A percentile compares a stretch with the other conserved stretches of the same genome.
Evolutionary conservation across 2,113 vertebrate species (phyloP).

Genomic region (Aptenodytes patagonicus): DNA sequence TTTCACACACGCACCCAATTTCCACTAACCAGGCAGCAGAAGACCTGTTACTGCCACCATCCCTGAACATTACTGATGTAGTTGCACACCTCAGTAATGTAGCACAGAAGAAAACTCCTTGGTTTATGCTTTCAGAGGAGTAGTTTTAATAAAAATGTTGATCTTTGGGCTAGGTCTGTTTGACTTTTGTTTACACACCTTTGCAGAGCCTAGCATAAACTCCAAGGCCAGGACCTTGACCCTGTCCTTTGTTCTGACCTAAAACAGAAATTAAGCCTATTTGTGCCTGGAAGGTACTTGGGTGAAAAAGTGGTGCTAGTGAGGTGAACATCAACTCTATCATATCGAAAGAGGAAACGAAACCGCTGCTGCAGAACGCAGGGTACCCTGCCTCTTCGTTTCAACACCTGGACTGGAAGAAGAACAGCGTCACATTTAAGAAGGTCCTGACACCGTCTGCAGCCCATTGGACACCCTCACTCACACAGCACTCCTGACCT

Average conservation of each 20-base stretch:
- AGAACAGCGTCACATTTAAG: not conserved
- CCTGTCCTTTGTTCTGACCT: not conserved
- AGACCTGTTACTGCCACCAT: not conserved
- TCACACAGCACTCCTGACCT: not conserved
- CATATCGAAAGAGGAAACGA: not conserved
- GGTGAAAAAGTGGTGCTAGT: not conserved
- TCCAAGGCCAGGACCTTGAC: not conserved
- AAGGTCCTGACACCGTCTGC: not conserved
- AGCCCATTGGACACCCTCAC: not conserved
- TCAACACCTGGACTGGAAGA: not conserved
- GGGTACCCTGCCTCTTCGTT: not conserved
- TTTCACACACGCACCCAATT: not conserved
- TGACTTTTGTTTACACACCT: not conserved
- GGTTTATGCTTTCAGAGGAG: not conserved
- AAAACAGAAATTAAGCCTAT: not conserved
- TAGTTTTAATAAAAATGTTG: not conserved
- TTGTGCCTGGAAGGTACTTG: not conserved
- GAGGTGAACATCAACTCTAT: not conserved
- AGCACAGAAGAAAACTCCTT: not conserved
- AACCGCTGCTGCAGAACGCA: not conserved
- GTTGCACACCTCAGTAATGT: not conserved
- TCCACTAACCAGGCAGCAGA: not conserved
- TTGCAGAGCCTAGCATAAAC: not conserved
- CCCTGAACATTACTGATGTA: not conserved
- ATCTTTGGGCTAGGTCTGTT: not conserved